A percentile compares a stretch with the other conserved stretches of the same genome.
Evolutionary conservation across 2,797 vertebrate species (phyloP).

Genomic region (Lagorchestes hirsutus): DNA sequence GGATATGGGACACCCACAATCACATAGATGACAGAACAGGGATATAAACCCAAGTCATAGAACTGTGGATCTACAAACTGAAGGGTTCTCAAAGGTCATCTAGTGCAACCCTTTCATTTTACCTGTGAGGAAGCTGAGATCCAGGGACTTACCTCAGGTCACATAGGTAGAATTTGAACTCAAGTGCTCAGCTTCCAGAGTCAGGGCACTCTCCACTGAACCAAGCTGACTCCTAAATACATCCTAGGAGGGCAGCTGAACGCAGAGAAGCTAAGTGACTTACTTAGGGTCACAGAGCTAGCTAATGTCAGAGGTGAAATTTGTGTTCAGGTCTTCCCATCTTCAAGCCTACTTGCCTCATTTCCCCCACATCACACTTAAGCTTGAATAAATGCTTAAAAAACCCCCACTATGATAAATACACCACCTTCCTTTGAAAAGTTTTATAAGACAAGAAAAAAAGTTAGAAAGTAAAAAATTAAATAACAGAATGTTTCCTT

Average conservation of each 20-base stretch:
- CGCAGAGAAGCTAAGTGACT: background rate
- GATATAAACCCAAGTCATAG: background rate
- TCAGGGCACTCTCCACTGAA: background rate
- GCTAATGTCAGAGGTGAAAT: background rate
- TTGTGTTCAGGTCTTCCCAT: background rate
- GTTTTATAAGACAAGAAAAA: background rate
- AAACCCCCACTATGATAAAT: background rate
- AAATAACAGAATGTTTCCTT: conserved; percentile 15
- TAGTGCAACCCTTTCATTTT: background rate
- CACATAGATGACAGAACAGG: background rate
- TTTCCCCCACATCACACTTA: background rate
- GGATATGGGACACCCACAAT: background rate
- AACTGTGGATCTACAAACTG: background rate
- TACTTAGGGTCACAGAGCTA: background rate
- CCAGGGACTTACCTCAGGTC: background rate
- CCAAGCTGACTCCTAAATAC: background rate
- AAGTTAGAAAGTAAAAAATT: background rate
- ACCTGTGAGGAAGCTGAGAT: background rate
- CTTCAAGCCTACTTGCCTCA: background rate
- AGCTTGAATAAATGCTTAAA: background rate
- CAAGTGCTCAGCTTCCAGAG: background rate
- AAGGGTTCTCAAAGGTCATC: background rate
- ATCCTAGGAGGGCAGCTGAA: background rate
- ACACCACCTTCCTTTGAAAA: background rate
- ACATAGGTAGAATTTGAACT: background rate